These are phyloP conservation scores for Therioaphis trifolii DNA, from an alignment of 2,888 invertebrate genomes.

Conservation along the genomic window DNA sequence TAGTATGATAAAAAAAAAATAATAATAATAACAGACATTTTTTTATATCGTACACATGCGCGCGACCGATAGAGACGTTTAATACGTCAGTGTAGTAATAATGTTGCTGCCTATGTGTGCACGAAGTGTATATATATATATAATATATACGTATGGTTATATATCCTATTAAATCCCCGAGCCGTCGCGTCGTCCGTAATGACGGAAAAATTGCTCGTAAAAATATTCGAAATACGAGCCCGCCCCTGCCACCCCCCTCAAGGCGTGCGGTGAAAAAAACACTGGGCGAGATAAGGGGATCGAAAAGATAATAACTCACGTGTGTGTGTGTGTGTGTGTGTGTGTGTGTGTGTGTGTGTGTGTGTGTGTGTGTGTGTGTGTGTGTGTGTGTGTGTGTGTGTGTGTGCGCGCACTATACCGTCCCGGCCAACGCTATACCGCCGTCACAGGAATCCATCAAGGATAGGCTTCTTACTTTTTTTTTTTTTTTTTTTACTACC, in stretches of 20 bases:
- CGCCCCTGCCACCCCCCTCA: too few species aligned
- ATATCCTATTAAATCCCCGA: conserved; percentile 46
- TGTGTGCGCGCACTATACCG: too few species aligned
- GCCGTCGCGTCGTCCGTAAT: conserved; percentile 7
- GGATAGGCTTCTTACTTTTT: not conserved
- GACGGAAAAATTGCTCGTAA: conserved; percentile 60
- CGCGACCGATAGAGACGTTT: not conserved
- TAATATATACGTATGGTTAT: not conserved
- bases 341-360: too few species aligned
- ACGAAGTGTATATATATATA: too few species aligned
- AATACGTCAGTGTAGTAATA: not conserved
- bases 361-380: too few species aligned
- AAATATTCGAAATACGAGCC: conserved; percentile 14
- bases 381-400: too few species aligned
- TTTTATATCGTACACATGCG: too few species aligned
- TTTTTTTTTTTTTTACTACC: conserved; percentile 29
- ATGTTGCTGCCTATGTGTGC: too few species aligned
- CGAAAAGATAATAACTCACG: conserved; percentile 33
- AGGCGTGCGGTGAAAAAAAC: conserved; percentile 32
- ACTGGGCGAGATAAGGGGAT: conserved; percentile 30
- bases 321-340: too few species aligned
- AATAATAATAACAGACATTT: not conserved
- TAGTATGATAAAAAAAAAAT: not conserved
- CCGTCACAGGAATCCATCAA: conserved; percentile 24
- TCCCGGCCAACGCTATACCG: too few species aligned